Percentiles rank a stretch among this genome's conserved stretches.
Evolutionary conservation across 2,888 invertebrate genomes (phyloP).

Genomic region (Plebejus argus): DNA sequence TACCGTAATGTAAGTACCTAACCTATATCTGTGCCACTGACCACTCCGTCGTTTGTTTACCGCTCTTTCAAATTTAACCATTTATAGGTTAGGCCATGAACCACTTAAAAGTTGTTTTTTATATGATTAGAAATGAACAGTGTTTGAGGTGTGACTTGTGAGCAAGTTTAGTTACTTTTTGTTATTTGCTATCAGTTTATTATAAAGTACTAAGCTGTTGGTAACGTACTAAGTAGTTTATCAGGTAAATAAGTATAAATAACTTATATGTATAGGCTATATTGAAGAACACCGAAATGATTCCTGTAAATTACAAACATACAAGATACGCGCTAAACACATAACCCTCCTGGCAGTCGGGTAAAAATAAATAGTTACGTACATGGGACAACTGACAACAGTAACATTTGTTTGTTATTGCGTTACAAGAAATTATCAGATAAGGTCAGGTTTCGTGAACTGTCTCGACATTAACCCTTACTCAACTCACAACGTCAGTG

Average conservation of each 20-base stretch:
- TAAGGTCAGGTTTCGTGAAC: constrained; percentile 59
- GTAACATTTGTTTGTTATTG: constrained; percentile 67
- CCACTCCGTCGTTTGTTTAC: neutral
- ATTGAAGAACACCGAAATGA: neutral
- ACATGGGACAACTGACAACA: constrained; percentile 36
- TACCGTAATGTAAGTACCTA: constrained; percentile 58
- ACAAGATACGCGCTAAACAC: no score
- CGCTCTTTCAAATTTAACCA: constrained; percentile 7
- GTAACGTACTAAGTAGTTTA: neutral
- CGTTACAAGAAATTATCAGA: constrained; percentile 56
- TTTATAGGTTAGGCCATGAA: neutral
- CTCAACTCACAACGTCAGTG: constrained; percentile 49
- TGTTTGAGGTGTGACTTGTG: neutral
- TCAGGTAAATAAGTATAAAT: neutral
- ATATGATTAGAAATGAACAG: neutral
- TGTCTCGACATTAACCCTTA: constrained; percentile 47
- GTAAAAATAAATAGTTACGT: neutral
- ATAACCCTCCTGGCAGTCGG: no score
- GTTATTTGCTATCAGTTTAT: neutral
- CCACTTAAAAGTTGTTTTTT: neutral
- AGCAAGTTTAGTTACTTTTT: neutral
- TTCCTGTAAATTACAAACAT: no score
- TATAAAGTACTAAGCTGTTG: neutral
- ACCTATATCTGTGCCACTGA: neutral
- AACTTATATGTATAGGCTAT: neutral